Evolutionary conservation across 1,140 invertebrate species (phyloP), one percentile per base, ranked within the genome.

Genomic region (Meloidogyne hapla): DNA sequence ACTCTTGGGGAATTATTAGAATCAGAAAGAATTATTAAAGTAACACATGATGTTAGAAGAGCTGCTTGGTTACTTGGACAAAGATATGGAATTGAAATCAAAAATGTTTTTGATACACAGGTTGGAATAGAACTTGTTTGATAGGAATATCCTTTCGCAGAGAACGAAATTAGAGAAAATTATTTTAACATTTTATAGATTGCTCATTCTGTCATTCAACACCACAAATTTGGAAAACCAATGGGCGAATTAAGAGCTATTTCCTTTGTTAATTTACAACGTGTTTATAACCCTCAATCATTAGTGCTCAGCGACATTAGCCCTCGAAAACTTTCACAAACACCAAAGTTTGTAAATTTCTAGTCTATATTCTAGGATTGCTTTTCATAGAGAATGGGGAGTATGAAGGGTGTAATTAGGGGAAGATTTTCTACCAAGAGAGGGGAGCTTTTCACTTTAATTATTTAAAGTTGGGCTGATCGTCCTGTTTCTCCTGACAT

Each of bases 41-140:
- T 92, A 25, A 42, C 95, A 84, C 95, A 98, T 88, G 94, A 97
- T 85, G 96, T 94, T 85, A 91, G 93, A 72, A 94, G 94, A 88
- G 93, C 95, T 87, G 93, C 93, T 78, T 92, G 92, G 61, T 94
- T 94, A 88, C 90, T 97, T 61, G 92, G 92, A 88, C 91, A 91
- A 88, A 94, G 96, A 85, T 96, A 93, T 89, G 92, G 92, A 66
- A 93, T 97, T 64, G 91, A 91, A 48, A 88, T 98, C 77, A 90
- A 90, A 68, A 93, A 93, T 88, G 93, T 97, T 28, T 97, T 98
- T 89, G 95, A 98, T 88, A 97, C 95, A 21, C 95, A 97, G 90
- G 93, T 92, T 21, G 10, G n/a, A n/a, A n/a, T n/a, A n/a, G n/a
- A n/a, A n/a, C n/a, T n/a, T n/a, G n/a, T n/a, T n/a, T n/a, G n/a